These are phyloP conservation scores for Drosophila pachea DNA, from an alignment of 1,140 invertebrate species.

Conservation along the genomic window DNA sequence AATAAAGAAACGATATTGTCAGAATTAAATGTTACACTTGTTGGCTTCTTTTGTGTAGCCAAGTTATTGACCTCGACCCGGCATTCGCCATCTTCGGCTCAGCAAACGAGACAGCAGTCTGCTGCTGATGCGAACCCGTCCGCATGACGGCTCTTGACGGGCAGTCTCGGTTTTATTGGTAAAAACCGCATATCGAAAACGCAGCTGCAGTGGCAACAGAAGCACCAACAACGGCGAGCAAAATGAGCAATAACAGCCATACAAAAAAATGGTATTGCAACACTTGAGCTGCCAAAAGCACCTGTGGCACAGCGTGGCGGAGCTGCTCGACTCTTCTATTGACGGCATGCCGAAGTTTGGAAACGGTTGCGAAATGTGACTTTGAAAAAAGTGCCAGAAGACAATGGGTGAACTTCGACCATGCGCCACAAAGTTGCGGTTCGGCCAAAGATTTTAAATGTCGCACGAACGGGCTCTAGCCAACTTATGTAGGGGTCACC, in stretches of 20 bases:
- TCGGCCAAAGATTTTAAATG: conserved; percentile 50
- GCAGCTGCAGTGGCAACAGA: conserved; percentile 15
- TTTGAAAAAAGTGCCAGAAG: conserved; percentile 38
- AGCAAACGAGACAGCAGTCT: conserved; percentile 18
- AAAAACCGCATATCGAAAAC: conserved; percentile 58
- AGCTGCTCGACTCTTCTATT: conserved; percentile 23
- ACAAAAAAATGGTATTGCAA: conserved; percentile 63
- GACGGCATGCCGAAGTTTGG: conserved; percentile 55
- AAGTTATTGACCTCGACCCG: conserved; percentile 50
- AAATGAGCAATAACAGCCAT: conserved; percentile 22
- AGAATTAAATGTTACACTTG: conserved; percentile 38
- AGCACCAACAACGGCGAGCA: conserved; percentile 24
- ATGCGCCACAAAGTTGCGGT: conserved; percentile 24
- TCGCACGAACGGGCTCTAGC: conserved; percentile 52
- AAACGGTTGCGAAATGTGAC: conserved; percentile 57
- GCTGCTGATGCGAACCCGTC: conserved; percentile 51
- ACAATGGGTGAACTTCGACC: conserved; percentile 47
- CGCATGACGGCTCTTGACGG: conserved; percentile 56
- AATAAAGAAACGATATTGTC: neutral
- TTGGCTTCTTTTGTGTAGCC: conserved; percentile 18
- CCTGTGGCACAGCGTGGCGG: conserved; percentile 38
- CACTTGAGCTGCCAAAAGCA: conserved; percentile 54
- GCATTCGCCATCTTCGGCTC: neutral
- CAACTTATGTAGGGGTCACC: conserved; percentile 53
- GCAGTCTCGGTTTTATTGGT: conserved; percentile 50